Evolutionary conservation across 2,113 vertebrate genomes (phyloP).

Genomic region (Sander lucioperca): DNA sequence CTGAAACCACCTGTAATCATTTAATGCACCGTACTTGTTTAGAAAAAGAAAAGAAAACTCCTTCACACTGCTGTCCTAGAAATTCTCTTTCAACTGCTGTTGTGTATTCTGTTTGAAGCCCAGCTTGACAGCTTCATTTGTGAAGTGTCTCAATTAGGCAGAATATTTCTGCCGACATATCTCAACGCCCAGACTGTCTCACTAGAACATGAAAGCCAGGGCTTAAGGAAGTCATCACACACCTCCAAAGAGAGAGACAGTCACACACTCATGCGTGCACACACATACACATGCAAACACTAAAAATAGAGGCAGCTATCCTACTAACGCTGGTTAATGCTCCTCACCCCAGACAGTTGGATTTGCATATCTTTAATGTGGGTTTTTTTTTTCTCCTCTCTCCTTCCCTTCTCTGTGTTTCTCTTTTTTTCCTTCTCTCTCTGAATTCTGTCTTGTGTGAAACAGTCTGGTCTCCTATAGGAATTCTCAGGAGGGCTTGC

Average conservation of each 20-base stretch:
- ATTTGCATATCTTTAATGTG: slow-evolving; percentile 86
- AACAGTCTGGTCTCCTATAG: slow-evolving; percentile 72
- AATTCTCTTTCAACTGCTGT: slow-evolving; percentile 71
- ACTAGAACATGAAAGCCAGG: slow-evolving; percentile 79
- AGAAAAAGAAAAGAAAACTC: slow-evolving; percentile 15
- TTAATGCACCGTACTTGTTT: slow-evolving; percentile 55
- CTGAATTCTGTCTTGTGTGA: slow-evolving; percentile 63
- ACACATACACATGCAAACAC: slow-evolving; percentile 57
- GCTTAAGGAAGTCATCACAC: slow-evolving; percentile 86
- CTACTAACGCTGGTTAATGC: slow-evolving; percentile 81
- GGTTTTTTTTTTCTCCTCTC: slow-evolving; percentile 44
- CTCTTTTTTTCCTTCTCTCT: slow-evolving; percentile 38
- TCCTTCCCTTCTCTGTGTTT: slow-evolving; percentile 37
- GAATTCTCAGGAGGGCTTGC: slow-evolving; percentile 82
- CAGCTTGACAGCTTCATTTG: slow-evolving; percentile 79
- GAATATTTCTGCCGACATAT: slow-evolving; percentile 81
- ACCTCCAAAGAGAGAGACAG: slow-evolving; percentile 72
- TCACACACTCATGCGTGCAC: slow-evolving; percentile 23
- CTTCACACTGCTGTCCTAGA: slow-evolving; percentile 70
- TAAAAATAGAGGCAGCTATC: slow-evolving; percentile 84
- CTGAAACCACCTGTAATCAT: slow-evolving; percentile 65
- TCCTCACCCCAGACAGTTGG: slow-evolving; percentile 79
- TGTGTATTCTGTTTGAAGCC: slow-evolving; percentile 79
- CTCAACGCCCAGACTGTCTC: slow-evolving; percentile 79
- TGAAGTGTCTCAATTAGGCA: slow-evolving; percentile 83